These are phyloP conservation scores for Nephrotoma appendiculata DNA, from an alignment of 2,888 invertebrate genomes.

Conservation along the genomic window DNA sequence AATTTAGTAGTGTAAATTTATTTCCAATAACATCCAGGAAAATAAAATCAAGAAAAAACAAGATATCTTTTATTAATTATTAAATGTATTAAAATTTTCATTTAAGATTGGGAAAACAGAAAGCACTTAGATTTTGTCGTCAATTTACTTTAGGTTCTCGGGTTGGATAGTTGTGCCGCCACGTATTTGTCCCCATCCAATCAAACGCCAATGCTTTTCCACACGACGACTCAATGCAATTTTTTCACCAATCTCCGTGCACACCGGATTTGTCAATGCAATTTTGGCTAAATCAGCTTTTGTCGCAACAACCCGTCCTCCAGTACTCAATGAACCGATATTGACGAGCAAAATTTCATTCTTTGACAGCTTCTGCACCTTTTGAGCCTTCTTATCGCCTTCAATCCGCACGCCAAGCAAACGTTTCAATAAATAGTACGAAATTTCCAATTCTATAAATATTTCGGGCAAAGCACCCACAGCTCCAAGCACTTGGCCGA, in stretches of 20 bases:
- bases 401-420: conserved; percentile 95
- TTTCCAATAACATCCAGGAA: neutral
- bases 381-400: conserved; percentile 97
- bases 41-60: neutral
- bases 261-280: conserved; percentile 91
- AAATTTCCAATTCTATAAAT: conserved; percentile 95
- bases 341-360: conserved; percentile 93
- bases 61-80: neutral
- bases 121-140: neutral
- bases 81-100: neutral
- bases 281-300: conserved; percentile 96
- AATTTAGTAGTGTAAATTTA: neutral
- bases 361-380: conserved; percentile 83
- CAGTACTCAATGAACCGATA: conserved; percentile 97
- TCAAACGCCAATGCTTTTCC: conserved; percentile 99
- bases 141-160: neutral
- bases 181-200: conserved; percentile 99
- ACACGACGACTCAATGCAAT: conserved; percentile 97
- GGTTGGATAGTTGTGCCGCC: conserved; percentile 94
- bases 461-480: conserved; percentile 95
- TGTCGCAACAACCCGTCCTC: conserved; percentile 88
- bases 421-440: conserved; percentile 90
- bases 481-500: conserved; percentile 93
- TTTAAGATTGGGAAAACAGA: neutral
- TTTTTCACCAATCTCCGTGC: conserved; percentile 97